Evolutionary conservation across 2,797 vertebrate genomes (phyloP), one percentile per base, ranked within the genome.

Genomic region (Sus cebifrons): DNA sequence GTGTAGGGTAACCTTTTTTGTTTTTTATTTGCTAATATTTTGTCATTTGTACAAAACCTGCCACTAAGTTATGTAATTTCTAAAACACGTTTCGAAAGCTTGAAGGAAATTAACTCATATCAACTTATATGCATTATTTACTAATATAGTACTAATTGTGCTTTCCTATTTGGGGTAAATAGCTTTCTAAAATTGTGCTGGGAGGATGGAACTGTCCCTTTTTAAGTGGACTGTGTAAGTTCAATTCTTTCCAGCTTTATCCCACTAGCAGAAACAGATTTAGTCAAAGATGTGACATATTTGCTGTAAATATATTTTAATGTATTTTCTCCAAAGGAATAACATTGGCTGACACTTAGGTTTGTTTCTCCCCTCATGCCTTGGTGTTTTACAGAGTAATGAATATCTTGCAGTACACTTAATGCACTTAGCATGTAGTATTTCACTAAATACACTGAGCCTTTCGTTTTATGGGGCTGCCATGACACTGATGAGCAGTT

Each of bases 361-460:
- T 89, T 97, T 97, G 73, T 73, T 78, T 68, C 23, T 85, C 7
- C 83, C 89, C 94, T 98, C 94, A 75, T 95, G 70, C 91, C 62
- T 97, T 98, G 16, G 93, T 98, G 95, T 98, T 98, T 99, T 97
- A 98, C 95, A 98, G 95, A 91, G 91, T 96, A 98, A 98, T 98
- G 97, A 98, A 97, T 95, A 97, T 97, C 95, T 98, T 97, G 97
- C 89, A 98, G 94, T 87, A 96, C 93, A 95, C 96, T 98, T 97
- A 96, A 96, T 97, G 96, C 97, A 98, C 96, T 98, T 98, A 95
- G 85, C 87, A 88, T 96, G 78, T 87, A 96, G 94, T 82, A 87
- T 98, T 98, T 97, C 98, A 97, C 92, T 98, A 97, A 98, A 93
- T 92, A 97, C 95, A 95, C 75, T 92, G 94, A 98, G 84, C 18